Base-by-base conservation (phyloP, 2,888 invertebrate species). In the Tetragonula carbonaria region DNA sequence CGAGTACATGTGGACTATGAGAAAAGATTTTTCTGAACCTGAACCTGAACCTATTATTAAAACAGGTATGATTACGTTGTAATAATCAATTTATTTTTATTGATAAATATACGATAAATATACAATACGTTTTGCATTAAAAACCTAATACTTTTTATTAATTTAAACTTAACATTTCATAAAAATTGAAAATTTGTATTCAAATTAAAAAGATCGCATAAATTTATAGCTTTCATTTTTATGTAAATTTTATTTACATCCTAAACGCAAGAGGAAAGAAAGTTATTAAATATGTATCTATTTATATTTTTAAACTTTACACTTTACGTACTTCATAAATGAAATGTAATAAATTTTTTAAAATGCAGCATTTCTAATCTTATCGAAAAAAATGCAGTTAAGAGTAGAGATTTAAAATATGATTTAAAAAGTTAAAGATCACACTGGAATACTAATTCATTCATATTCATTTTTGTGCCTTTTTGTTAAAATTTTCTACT, bases 1-100 rank as follows among this genome's bases (percentile, higher is more conserved):
- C 95, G 98, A 98, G 94, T 98, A 98, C 92, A 98, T 98, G 97
- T 98, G 98, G 98, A 98, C 98, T 95, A 97, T 98, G 97, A 96
- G 98, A 95, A 97, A 97, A 94, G 98, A 98, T 91, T 98, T 98
- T 94, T 95, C 96, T 65, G 97, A 97, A 92, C 98, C 97, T 78
- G 98, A 98, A 94, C 98, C 98, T 45, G 95, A 93, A 86, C 83
- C 91, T 73, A 90, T 92, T 75, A 90, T 93, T 74, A 92, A 93
- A 84, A 76, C 92, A 90, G 93, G 94, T 93, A 91, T 74, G 90
- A 91, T 77, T 38, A 45, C 8, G 45, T 74, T 82, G 23, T 28
- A 70, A 45, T 21, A 33, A 67, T 55, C 66, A 65, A 2, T 74
- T 66, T 23, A 53, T 63, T 50, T 57, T 11, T 3, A 63, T 45